These are phyloP conservation scores for Empis stercorea DNA, from an alignment of 2,888 invertebrate genomes.

Conservation along the genomic window DNA sequence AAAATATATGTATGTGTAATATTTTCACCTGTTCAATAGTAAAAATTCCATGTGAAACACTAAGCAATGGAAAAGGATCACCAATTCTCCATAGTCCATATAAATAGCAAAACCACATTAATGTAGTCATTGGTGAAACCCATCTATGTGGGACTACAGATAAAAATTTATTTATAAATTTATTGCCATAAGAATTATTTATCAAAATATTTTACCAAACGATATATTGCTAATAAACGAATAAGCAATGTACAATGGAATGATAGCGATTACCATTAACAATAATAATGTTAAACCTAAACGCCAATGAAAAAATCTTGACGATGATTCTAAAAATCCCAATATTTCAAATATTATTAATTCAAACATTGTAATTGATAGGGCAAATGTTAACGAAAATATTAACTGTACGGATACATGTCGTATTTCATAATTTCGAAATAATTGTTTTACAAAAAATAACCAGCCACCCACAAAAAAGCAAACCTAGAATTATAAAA, in stretches of 20 bases:
- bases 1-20: too few relatives aligned
- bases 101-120: slow-evolving; percentile 82
- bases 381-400: slow-evolving; percentile 89
- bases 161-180: neutral
- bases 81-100: slow-evolving; percentile 99
- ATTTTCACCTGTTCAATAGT: slow-evolving; percentile 32
- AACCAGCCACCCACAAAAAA: slow-evolving; percentile 97
- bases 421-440: slow-evolving; percentile 94
- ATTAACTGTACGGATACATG: slow-evolving; percentile 88
- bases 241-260: slow-evolving; percentile 95
- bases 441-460: slow-evolving; percentile 94
- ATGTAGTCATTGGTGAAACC: slow-evolving; percentile 64
- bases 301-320: slow-evolving; percentile 68
- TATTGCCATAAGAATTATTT: too few relatives aligned
- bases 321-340: slow-evolving; percentile 84
- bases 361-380: slow-evolving; percentile 98
- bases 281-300: slow-evolving; percentile 79
- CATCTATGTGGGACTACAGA: slow-evolving; percentile 56
- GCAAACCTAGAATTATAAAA: slow-evolving; percentile 53
- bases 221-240: slow-evolving; percentile 82
- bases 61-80: slow-evolving; percentile 95
- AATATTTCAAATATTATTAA: slow-evolving; percentile 98
- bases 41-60: slow-evolving; percentile 85
- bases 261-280: slow-evolving; percentile 86
- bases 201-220: slow-evolving; percentile 57